Evolutionary conservation across 2,113 vertebrate genomes (phyloP).

Genomic region (Vulpes lagopus): DNA sequence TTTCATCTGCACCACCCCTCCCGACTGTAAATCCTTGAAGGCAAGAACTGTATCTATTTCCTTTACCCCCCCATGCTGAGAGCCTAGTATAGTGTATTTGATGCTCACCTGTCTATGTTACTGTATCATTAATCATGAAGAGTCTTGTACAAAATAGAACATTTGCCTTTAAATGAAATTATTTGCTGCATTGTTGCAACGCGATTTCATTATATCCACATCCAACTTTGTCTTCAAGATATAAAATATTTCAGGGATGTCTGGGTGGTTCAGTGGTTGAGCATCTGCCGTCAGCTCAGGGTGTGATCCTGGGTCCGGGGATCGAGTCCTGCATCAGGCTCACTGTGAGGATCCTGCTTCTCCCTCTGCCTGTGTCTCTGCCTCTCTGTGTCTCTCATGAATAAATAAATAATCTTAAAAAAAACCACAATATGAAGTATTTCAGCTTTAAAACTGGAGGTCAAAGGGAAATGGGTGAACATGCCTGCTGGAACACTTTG

Average conservation of each 20-base stretch:
- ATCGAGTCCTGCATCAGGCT: too few species aligned
- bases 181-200: neutral
- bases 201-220: constrained; percentile 14
- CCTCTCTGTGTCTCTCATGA: too few species aligned
- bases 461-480: neutral
- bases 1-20: neutral
- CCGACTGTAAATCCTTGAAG: neutral
- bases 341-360: too few species aligned
- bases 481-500: neutral
- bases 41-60: neutral
- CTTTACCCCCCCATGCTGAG: neutral
- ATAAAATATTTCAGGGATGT: neutral
- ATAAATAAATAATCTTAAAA: too few species aligned
- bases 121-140: neutral
- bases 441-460: constrained; percentile 35
- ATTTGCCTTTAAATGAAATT: constrained; percentile 24
- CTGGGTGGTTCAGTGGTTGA: too few species aligned
- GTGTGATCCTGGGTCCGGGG: too few species aligned
- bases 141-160: neutral
- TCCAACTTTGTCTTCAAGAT: neutral
- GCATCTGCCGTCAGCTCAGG: too few species aligned
- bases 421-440: neutral
- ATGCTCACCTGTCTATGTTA: neutral
- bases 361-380: too few species aligned
- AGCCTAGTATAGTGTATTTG: neutral